phyloP scores from a whole-genome alignment of 1,140 invertebrate species.

The Drosophila tropicalis region DNA sequence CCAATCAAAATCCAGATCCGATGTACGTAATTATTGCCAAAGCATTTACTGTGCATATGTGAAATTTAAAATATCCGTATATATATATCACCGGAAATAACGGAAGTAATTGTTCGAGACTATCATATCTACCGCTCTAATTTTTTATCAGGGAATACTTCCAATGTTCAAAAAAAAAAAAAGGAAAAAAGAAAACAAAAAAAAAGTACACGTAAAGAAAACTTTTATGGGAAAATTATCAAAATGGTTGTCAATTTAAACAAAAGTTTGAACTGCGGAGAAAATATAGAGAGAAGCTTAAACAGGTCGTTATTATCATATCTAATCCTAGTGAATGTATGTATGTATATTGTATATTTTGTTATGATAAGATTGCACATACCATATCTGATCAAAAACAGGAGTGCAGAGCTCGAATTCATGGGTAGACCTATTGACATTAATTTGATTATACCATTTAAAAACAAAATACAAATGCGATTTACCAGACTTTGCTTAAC shows the following conservation, averaged over 20 bases:
- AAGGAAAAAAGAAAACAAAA: too few relatives aligned
- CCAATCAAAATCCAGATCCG: background rate
- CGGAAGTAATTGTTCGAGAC: conserved; percentile 3
- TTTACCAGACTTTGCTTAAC: conserved; percentile 13
- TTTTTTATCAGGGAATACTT: conserved; percentile 8
- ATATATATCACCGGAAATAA: conserved; percentile 11
- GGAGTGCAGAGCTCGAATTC: background rate
- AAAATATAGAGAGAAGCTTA: conserved; percentile 3
- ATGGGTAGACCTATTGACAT: conserved; percentile 16
- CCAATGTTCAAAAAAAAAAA: background rate
- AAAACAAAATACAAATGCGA: conserved; percentile 57
- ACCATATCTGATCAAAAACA: background rate
- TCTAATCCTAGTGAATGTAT: conserved; percentile 1
- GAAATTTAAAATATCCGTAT: conserved; percentile 8
- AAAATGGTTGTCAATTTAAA: conserved; percentile 8
- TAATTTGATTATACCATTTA: conserved; percentile 48
- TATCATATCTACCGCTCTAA: conserved; percentile 5
- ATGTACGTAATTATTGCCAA: background rate
- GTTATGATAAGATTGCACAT: conserved; percentile 21
- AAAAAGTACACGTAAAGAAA: background rate
- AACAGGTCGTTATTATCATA: background rate
- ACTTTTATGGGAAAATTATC: background rate
- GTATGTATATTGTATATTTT: conserved; percentile 14
- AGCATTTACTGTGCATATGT: background rate
- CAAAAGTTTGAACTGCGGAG: background rate